Conservation (phyloP, 2,113 vertebrate species). For the Myrmecophaga tridactyla region DNA sequence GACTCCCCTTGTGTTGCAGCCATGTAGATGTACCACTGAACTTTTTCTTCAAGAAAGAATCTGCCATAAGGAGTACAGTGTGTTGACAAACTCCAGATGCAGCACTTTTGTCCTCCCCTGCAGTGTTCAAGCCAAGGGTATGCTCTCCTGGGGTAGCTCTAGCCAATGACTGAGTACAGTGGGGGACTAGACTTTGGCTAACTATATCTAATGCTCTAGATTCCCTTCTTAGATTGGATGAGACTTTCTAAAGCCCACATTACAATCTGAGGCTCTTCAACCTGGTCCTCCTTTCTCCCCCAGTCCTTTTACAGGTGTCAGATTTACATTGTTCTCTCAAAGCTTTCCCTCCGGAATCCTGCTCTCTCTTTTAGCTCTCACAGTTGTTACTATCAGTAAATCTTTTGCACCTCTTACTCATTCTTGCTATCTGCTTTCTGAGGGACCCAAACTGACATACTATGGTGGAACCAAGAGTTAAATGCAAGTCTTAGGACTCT, state of each 20-base stretch:
- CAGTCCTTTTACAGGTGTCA: background rate
- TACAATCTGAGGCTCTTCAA: background rate
- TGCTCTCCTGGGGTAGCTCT: background rate
- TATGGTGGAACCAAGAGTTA: background rate
- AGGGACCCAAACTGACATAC: background rate
- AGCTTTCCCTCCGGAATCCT: background rate
- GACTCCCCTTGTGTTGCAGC: background rate
- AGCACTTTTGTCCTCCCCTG: background rate
- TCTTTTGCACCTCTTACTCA: background rate
- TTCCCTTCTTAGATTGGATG: background rate
- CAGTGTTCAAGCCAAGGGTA: background rate
- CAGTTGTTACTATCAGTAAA: background rate
- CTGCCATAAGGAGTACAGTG: background rate
- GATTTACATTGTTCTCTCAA: background rate
- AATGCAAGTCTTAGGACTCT: background rate
- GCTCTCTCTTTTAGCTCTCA: background rate
- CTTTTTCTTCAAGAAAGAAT: background rate
- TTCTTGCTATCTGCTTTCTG: background rate
- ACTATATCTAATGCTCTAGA: background rate
- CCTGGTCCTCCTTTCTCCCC: background rate
- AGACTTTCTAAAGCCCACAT: background rate
- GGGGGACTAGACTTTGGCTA: background rate
- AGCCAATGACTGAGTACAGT: background rate
- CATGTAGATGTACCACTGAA: background rate
- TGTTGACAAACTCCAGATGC: background rate